Evolutionary conservation across 2,888 invertebrate genomes (phyloP).

Genomic region (Philereme vetulata): DNA sequence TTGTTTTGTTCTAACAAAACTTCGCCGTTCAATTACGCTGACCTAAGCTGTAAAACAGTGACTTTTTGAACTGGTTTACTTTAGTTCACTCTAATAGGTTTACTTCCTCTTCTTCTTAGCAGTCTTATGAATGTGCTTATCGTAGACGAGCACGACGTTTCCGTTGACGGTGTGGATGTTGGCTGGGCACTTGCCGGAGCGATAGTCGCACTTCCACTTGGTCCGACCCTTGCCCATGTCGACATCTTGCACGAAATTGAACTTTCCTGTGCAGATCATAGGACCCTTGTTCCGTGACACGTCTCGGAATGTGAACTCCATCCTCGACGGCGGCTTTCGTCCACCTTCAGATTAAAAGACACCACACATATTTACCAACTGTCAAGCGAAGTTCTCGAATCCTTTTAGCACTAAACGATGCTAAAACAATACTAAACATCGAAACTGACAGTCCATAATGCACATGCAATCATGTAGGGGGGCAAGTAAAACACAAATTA

Average conservation of each 20-base stretch:
- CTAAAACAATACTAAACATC: constrained; percentile 18
- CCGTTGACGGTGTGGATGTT: constrained; percentile 61
- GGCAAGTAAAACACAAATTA: constrained; percentile 41
- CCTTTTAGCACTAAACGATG: constrained; percentile 4
- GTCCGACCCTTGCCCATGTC: constrained; percentile 57
- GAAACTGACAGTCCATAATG: constrained; percentile 14
- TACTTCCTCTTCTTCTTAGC: constrained; percentile 25
- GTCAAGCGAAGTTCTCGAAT: constrained; percentile 1
- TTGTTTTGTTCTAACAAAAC: not conserved
- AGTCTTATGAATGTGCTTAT: constrained; percentile 55
- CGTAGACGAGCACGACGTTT: constrained; percentile 59
- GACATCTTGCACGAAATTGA: constrained; percentile 56
- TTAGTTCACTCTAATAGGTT: constrained; percentile 1
- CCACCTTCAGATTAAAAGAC: constrained; percentile 42
- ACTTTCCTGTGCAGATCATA: constrained; percentile 58
- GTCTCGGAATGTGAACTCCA: constrained; percentile 56
- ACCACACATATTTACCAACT: constrained; percentile 32
- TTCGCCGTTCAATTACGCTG: too few relatives aligned
- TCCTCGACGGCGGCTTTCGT: constrained; percentile 41
- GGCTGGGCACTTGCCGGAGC: constrained; percentile 53
- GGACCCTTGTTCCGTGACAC: constrained; percentile 48
- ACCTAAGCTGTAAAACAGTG: not conserved
- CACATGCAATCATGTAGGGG: constrained; percentile 13
- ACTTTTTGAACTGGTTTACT: constrained; percentile 4
- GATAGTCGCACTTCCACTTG: constrained; percentile 59